These are phyloP conservation scores for Trachythela sp. DNA, from an alignment of 64 coral and sea anemone species.

Conservation along the genomic window DNA sequence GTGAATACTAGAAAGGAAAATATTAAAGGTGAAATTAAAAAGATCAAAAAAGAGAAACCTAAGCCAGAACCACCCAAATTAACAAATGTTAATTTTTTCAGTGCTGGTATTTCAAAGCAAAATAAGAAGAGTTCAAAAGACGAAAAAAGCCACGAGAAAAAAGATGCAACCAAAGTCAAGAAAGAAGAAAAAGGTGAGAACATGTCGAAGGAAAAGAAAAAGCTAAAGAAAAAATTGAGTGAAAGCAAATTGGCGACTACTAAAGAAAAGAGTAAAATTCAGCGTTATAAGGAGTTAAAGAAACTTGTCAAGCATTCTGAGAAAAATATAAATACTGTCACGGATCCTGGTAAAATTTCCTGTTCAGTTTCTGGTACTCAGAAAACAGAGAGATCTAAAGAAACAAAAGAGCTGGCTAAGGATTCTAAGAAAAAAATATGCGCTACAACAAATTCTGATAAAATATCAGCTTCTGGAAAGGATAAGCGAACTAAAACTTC, in stretches of 20 bases:
- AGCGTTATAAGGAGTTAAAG: slow-evolving; percentile 22
- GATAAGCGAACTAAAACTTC: too few relatives aligned
- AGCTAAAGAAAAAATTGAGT: background rate
- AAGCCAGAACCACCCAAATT: background rate
- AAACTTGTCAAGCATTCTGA: background rate
- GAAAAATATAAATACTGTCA: background rate
- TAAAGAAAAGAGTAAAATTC: slow-evolving; percentile 29
- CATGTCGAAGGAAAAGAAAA: slow-evolving; percentile 3
- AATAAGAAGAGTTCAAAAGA: background rate
- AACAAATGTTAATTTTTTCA: slow-evolving; percentile 1
- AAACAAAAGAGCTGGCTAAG: background rate
- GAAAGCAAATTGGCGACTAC: background rate
- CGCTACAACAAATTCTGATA: too few relatives aligned
- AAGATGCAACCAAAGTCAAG: background rate
- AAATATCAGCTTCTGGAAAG: too few relatives aligned
- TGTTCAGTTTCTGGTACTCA: background rate
- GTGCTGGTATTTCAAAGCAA: background rate
- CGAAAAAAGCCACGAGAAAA: background rate
- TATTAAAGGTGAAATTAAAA: background rate
- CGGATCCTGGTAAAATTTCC: background rate
- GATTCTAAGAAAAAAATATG: too few relatives aligned
- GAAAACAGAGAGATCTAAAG: background rate
- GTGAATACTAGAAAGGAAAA: background rate
- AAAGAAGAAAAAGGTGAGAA: background rate
- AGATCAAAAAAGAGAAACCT: background rate